These are phyloP conservation scores for Peromyscus polionotus DNA, from an alignment of 2,113 vertebrate species.

Conservation along the genomic window DNA sequence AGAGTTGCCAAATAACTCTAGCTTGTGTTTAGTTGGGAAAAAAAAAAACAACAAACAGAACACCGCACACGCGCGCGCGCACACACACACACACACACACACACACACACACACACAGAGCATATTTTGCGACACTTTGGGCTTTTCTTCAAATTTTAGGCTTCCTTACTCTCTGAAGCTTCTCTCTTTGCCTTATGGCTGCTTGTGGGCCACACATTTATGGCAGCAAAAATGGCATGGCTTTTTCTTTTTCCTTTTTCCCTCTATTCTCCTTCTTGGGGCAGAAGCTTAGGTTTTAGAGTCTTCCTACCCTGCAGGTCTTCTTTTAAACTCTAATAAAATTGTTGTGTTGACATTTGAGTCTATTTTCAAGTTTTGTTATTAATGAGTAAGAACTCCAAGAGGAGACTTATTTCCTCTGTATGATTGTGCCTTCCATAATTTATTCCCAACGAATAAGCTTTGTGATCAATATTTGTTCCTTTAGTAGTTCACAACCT, in stretches of 20 bases:
- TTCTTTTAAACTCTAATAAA: background rate
- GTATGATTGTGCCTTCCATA: background rate
- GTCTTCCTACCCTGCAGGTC: background rate
- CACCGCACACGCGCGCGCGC: too few species aligned
- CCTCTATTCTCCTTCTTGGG: background rate
- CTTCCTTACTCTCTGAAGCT: background rate
- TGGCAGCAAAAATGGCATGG: background rate
- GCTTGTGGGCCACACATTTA: background rate
- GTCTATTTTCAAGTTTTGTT: background rate
- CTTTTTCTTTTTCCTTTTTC: background rate
- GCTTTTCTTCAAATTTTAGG: background rate
- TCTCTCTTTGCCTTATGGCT: background rate
- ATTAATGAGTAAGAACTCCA: background rate
- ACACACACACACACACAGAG: too few species aligned
- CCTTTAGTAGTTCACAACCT: conserved; percentile 24
- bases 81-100: too few species aligned
- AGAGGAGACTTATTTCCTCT: background rate
- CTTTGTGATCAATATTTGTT: background rate
- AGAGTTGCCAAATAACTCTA: background rate
- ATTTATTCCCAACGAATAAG: conserved; percentile 22
- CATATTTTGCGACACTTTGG: background rate
- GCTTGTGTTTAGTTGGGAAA: too few species aligned
- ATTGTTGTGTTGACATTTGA: background rate
- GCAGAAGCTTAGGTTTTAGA: background rate
- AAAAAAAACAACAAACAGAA: too few species aligned